Evolutionary conservation across 2,888 invertebrate genomes (phyloP), one percentile per base, ranked within the genome.

Genomic region (Dendrolimus houi): DNA sequence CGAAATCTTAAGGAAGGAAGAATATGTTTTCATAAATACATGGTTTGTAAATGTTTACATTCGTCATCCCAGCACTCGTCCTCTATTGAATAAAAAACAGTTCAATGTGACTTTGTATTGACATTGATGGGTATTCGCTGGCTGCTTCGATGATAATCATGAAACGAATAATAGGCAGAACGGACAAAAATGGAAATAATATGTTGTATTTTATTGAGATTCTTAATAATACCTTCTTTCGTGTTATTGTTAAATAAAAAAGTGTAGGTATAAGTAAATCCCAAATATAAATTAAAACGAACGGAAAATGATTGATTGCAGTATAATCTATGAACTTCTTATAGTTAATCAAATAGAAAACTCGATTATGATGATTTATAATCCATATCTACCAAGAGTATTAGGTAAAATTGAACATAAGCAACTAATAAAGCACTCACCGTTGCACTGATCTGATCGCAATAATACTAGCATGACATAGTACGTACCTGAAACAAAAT

Each of bases 31-130:
- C 47, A 47, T 47, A 47, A 47, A 47, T 47, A 10, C 2, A 47
- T 47, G 47, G 47, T 47, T 47, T 47, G 12, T 12, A 47, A 47
- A 47, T 47, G 47, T 47, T 47, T 10, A 47, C 47, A 47, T 47
- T 47, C 47, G 47, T 47, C 47, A 47, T 47, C 9, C 47, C 47
- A 42, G 57, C 56, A 60, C 60, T 58, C 58, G 57, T 62, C 59
- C 54, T 53, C 55, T 58, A 57, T 57, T 61, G 55, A 62, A 65
- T 58, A 64, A 61, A 29, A 59, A 61, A 57, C 59, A 55, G 62
- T 64, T 63, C 63, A 64, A 64, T 59, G 64, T 61, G 60, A 64
- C 64, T 60, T 60, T 59, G 59, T 53, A 56, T 59, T 60, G 61
- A 63, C 63, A 41, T 57, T 57, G 55, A 55, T 29, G 41, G 52